Base-by-base conservation (phyloP, 2,797 vertebrate genomes). In the Knipowitschia caucasica region DNA sequence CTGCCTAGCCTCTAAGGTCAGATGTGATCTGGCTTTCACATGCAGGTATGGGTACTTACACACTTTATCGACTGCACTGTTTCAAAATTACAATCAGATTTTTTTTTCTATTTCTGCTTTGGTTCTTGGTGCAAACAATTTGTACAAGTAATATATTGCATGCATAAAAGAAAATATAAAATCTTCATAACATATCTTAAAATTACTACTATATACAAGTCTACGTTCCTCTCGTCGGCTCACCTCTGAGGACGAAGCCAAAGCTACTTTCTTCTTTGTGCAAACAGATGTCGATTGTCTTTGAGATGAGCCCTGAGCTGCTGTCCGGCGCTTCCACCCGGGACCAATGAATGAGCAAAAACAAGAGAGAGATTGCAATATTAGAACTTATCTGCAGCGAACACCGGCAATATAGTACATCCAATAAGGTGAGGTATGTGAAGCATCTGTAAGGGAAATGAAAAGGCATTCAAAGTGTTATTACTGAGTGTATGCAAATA, bases 221-320 rank as follows among this genome's bases (percentile, higher is more conserved):
- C 21, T 10, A 11, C 36, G 5, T 25, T 25, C 1, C 21, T 7
- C 25, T 30, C 5, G 44, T 46, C 30, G 18, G 20, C 83, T 89
- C 79, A 96, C 96, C 96, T 92, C 96, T 91, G 83, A 97, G 86
- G 59, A 99, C 96, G 4, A 98, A 98, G 59, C 96, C 96, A 47
- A 97, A 99, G 83, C 95, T 98, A 80, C 76, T 94, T 69, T 94
- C 95, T 72, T 99, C 96, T 83, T 97, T 99, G 87, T 94, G 93
- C 76, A 99, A 91, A 65, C 93, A 93, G 81, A 98, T 92, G 51
- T 98, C 96, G 49, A 95, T 92, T 26, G 94, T 99, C 91, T 97
- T 98, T 42, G 95, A 93, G 78, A 97, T 88, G 71, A 95, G 89
- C 67, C 92, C 94, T 38, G 92, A 92, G 56, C 85, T 92, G 82